These are phyloP conservation scores for Drosophila neotestacea DNA, from an alignment of 2,888 invertebrate species.

Conservation along the genomic window DNA sequence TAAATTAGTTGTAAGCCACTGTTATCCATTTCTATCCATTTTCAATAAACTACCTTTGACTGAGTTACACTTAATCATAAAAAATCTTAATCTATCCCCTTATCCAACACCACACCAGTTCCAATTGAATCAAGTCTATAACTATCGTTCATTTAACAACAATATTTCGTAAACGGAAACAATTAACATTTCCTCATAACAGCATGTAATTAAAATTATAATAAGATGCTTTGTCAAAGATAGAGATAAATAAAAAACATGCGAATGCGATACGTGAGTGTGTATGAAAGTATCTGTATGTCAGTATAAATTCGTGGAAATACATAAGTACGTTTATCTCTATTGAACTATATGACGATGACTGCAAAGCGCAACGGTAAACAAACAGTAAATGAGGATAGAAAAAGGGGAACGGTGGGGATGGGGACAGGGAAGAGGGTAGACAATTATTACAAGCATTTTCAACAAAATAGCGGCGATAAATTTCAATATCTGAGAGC, in stretches of 20 bases:
- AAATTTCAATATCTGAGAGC: conserved; percentile 70
- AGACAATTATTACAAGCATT: conserved; percentile 73
- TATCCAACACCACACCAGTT: background rate
- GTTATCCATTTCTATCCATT: too few species aligned
- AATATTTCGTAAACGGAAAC: conserved; percentile 76
- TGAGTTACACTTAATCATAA: background rate
- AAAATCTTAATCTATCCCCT: background rate
- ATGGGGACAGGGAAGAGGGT: background rate
- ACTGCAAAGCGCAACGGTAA: conserved; percentile 46
- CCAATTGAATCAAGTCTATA: conserved; percentile 27
- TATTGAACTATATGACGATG: conserved; percentile 59
- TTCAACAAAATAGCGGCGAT: conserved; percentile 75
- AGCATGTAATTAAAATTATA: conserved; percentile 80
- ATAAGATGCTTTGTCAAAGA: conserved; percentile 76
- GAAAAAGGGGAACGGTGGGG: background rate
- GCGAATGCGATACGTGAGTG: conserved; percentile 61
- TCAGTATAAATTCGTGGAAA: conserved; percentile 59
- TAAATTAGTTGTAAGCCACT: too few species aligned
- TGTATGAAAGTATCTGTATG: conserved; percentile 13
- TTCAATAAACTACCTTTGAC: background rate
- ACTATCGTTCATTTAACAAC: conserved; percentile 28
- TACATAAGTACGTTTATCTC: conserved; percentile 41
- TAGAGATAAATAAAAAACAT: conserved; percentile 70
- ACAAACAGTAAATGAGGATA: conserved; percentile 35
- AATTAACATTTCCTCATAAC: conserved; percentile 77